Evolutionary conservation across 2,113 vertebrate genomes (phyloP).

Genomic region (Brachypodius melanocephalos): DNA sequence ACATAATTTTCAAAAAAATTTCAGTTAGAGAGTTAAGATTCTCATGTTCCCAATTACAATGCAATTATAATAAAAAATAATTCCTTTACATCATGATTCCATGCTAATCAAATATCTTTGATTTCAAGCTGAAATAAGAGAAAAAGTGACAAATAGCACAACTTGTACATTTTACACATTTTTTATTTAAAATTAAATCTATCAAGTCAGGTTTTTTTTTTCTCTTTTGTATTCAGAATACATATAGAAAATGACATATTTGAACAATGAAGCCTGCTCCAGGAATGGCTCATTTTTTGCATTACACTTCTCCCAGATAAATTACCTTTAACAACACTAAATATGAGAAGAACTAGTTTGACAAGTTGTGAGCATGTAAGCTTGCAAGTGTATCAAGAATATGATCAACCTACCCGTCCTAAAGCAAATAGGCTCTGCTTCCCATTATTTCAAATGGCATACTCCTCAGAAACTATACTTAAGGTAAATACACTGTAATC

Average conservation of each 20-base stretch:
- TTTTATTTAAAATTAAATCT: neutral
- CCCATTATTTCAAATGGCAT: neutral
- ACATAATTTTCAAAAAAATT: neutral
- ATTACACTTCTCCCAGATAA: neutral
- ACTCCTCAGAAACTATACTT: neutral
- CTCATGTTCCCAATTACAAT: neutral
- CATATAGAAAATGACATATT: neutral
- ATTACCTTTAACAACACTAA: slow-evolving; percentile 16
- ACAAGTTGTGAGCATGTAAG: neutral
- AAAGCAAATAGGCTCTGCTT: neutral
- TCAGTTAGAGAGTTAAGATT: neutral
- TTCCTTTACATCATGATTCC: neutral
- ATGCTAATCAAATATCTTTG: neutral
- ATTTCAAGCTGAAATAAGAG: neutral
- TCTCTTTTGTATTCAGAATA: neutral
- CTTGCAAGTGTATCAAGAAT: neutral
- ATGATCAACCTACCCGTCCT: neutral
- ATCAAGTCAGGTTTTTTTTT: neutral
- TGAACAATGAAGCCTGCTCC: neutral
- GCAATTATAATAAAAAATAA: neutral
- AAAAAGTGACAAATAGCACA: neutral
- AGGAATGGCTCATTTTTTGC: neutral
- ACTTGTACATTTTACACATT: neutral
- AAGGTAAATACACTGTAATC: neutral
- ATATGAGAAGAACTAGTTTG: neutral